These are phyloP conservation scores for Datnioides undecimradiatus DNA, from an alignment of 2,113 vertebrate genomes.

Conservation along the genomic window DNA sequence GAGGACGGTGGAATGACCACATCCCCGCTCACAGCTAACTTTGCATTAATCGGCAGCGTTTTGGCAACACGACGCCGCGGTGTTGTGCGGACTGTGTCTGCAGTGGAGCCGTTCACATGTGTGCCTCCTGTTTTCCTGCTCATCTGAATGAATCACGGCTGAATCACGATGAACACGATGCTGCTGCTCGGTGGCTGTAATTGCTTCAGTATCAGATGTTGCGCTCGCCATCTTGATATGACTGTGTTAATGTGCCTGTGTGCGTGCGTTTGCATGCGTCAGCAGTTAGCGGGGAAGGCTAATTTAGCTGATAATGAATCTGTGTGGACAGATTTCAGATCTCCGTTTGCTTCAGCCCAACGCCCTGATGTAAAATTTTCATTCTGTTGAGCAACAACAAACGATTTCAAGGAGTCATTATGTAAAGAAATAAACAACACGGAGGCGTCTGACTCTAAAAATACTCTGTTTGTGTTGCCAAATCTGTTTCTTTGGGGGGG, in stretches of 20 bases:
- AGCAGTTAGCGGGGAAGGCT: slow-evolving; percentile 11
- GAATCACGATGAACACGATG: neutral
- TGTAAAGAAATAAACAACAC: neutral
- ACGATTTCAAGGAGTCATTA: neutral
- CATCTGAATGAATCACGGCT: neutral
- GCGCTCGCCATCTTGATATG: neutral
- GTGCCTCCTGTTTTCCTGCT: neutral
- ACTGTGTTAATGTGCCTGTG: neutral
- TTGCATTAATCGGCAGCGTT: slow-evolving; percentile 3
- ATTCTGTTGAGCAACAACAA: neutral
- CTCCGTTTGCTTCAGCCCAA: neutral
- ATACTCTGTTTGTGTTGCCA: neutral
- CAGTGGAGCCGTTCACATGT: too few species aligned
- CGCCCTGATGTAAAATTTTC: neutral
- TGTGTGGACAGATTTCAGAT: slow-evolving; percentile 1
- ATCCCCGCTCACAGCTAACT: neutral
- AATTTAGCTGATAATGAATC: slow-evolving; percentile 14
- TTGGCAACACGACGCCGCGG: neutral
- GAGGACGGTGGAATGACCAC: too few species aligned
- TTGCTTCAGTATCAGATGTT: neutral
- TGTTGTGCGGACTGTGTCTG: neutral
- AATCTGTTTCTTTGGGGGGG: neutral
- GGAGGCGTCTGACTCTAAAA: neutral
- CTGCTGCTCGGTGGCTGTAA: neutral
- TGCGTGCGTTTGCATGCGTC: neutral